Percentiles rank a stretch among this genome's conserved stretches.
These are phyloP conservation scores for Drosophila meridiana DNA, from an alignment of 2,888 invertebrate genomes.

Conservation along the genomic window DNA sequence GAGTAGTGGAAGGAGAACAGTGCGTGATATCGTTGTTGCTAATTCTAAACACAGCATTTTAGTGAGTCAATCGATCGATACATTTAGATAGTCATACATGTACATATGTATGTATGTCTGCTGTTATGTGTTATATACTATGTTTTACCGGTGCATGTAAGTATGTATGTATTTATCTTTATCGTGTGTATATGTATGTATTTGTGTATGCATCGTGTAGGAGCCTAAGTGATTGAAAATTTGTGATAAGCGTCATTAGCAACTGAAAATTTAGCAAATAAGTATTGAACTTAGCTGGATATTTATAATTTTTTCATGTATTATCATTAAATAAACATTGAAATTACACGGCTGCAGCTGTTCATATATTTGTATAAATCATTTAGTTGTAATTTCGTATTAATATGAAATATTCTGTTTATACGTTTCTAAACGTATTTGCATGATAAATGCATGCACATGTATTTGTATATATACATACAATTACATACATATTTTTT, in stretches of 20 bases:
- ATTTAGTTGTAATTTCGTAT: background rate
- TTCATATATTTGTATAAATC: too few relatives aligned
- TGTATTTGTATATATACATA: background rate
- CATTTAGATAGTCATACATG: background rate
- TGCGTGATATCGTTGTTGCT: conserved; percentile 15
- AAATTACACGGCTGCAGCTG: too few relatives aligned
- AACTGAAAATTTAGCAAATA: background rate
- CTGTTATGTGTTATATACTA: background rate
- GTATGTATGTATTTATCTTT: background rate
- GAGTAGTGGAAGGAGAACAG: background rate
- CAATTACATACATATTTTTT: too few relatives aligned
- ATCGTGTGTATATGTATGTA: background rate
- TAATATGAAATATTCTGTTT: background rate
- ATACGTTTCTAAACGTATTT: background rate
- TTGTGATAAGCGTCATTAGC: background rate
- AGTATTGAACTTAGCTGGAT: too few relatives aligned
- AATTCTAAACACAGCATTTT: background rate
- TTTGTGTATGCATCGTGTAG: background rate
- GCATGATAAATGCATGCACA: background rate
- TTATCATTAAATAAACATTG: too few relatives aligned
- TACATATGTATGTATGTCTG: background rate
- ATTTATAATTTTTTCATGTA: too few relatives aligned
- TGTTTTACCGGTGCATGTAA: background rate
- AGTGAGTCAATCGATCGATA: conserved; percentile 31
- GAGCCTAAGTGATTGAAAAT: background rate